phyloP scores from a whole-genome alignment of 2,797 vertebrate species.

The Allenopithecus nigroviridis region DNA sequence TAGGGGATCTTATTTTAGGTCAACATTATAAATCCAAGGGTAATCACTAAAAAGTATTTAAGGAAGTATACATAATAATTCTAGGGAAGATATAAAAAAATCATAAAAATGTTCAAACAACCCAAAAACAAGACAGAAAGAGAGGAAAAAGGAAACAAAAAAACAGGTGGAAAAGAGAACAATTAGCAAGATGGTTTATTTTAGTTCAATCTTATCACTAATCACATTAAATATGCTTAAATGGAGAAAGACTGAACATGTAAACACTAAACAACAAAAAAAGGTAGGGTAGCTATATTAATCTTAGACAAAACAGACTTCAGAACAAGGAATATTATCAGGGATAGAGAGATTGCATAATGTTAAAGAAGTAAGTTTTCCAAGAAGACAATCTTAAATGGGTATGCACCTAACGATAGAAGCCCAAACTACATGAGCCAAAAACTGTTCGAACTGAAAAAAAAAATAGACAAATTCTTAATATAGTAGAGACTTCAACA shows the following conservation, averaged over 20 bases:
- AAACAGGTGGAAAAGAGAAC: not conserved
- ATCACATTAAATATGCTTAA: not conserved
- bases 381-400: not conserved
- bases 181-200: not conserved
- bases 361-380: not conserved
- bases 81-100: not conserved
- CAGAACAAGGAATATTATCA: not conserved
- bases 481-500: not conserved
- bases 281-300: not conserved
- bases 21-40: not conserved
- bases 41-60: not conserved
- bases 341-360: not conserved
- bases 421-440: not conserved
- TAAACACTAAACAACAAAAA: not conserved
- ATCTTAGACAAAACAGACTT: not conserved
- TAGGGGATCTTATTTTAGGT: not conserved
- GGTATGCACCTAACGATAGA: not conserved
- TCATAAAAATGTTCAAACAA: slow-evolving; percentile 4
- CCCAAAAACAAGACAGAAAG: not conserved
- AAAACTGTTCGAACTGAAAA: not conserved
- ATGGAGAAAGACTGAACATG: not conserved
- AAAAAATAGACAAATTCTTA: not conserved
- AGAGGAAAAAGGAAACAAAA: not conserved
- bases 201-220: not conserved
- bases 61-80: not conserved